phyloP scores from a whole-genome alignment of 2,888 invertebrate species.

The Oeneis ivallda region DNA sequence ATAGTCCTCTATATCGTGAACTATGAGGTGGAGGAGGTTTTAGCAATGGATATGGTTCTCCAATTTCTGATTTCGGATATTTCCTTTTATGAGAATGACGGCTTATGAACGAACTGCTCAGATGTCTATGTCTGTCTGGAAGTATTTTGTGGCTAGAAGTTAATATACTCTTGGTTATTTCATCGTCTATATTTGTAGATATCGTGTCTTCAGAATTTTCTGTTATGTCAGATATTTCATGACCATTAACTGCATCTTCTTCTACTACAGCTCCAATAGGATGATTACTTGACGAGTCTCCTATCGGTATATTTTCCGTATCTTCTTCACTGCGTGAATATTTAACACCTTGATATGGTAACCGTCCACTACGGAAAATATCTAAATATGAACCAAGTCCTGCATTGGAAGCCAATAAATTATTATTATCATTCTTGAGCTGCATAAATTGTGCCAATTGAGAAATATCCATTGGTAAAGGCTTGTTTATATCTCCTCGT shows the following conservation, averaged over 20 bases:
- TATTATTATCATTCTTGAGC: conserved; percentile 64
- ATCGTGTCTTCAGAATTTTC: conserved; percentile 55
- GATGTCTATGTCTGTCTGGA: conserved; percentile 60
- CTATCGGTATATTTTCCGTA: conserved; percentile 71
- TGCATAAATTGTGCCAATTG: conserved; percentile 61
- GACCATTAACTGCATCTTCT: conserved; percentile 58
- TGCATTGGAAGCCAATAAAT: conserved; percentile 51
- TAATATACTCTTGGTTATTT: conserved; percentile 54
- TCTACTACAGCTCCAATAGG: conserved; percentile 77
- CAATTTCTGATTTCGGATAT: conserved; percentile 59
- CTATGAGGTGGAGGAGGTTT: conserved; percentile 70
- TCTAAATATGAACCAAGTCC: conserved; percentile 64
- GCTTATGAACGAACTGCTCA: conserved; percentile 54
- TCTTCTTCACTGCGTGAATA: conserved; percentile 77
- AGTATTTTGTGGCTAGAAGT: conserved; percentile 49
- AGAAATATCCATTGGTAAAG: conserved; percentile 61
- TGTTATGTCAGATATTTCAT: conserved; percentile 57
- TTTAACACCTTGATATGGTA: conserved; percentile 71
- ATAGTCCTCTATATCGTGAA: conserved; percentile 50
- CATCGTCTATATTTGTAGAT: conserved; percentile 51
- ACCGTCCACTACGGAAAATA: conserved; percentile 59
- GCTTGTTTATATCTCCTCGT: conserved; percentile 62
- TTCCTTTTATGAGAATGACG: conserved; percentile 60
- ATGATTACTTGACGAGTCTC: conserved; percentile 68
- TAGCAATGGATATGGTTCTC: conserved; percentile 70